Evolutionary conservation across 2,113 vertebrate species (phyloP).

Genomic region (Lota lota): DNA sequence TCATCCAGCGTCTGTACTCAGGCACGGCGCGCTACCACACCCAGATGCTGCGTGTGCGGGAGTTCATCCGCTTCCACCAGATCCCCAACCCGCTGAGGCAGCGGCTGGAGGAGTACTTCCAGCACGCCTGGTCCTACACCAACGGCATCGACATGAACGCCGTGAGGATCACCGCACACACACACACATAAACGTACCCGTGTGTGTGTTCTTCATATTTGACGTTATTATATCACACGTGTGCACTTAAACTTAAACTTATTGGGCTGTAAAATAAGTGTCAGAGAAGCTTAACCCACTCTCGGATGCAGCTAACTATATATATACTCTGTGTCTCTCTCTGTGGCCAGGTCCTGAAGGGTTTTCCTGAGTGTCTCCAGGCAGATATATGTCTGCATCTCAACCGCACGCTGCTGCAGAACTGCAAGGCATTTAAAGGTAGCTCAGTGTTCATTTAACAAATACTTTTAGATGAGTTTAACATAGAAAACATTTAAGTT

Average conservation of each 20-base stretch:
- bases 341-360: conserved; percentile 82
- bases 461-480: too few species aligned
- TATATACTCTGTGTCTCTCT: not conserved
- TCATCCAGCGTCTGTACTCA: conserved; percentile 87
- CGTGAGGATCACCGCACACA: conserved; percentile 85
- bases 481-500: too few species aligned
- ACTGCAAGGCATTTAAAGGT: conserved; percentile 85
- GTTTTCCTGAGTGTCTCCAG: conserved; percentile 89
- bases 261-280: too few species aligned
- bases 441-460: not conserved
- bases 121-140: conserved; percentile 87
- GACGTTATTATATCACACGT: not conserved
- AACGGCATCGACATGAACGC: conserved; percentile 89
- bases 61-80: conserved; percentile 86
- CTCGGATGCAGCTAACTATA: not conserved
- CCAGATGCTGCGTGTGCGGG: conserved; percentile 84
- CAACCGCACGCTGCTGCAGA: conserved; percentile 84
- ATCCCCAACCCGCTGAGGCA: conserved; percentile 84
- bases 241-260: not conserved
- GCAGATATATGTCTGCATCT: conserved; percentile 91
- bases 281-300: too few species aligned
- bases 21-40: conserved; percentile 88
- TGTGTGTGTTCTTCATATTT: not conserved
- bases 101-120: conserved; percentile 84
- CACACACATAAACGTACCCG: not conserved